These are phyloP conservation scores for Drosophila suzukii DNA, from an alignment of 1,140 invertebrate species.

Conservation along the genomic window DNA sequence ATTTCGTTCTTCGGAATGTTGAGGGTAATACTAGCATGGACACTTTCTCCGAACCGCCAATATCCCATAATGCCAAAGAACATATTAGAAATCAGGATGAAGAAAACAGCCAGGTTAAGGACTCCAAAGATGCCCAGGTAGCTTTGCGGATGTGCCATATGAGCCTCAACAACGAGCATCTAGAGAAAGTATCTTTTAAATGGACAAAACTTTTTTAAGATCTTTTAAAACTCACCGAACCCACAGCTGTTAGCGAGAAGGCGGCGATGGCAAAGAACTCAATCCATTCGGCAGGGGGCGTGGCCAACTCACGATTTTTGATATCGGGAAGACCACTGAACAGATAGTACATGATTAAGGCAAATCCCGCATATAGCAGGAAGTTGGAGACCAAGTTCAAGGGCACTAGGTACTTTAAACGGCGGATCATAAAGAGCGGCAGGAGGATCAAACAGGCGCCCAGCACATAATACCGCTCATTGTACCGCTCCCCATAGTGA, in stretches of 20 bases:
- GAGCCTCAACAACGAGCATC: constrained; percentile 69
- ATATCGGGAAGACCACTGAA: constrained; percentile 39
- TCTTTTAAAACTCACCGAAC: constrained; percentile 44
- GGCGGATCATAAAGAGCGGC: constrained; percentile 58
- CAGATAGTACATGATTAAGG: constrained; percentile 61
- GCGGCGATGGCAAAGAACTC: constrained; percentile 67
- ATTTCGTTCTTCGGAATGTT: constrained; percentile 58
- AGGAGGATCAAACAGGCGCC: constrained; percentile 42
- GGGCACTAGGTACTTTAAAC: constrained; percentile 59
- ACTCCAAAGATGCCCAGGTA: constrained; percentile 62
- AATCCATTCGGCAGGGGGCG: constrained; percentile 42
- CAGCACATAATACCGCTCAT: constrained; percentile 55
- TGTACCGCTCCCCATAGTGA: constrained; percentile 24
- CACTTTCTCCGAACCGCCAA: constrained; percentile 58
- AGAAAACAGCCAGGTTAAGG: constrained; percentile 59
- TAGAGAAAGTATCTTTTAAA: neutral
- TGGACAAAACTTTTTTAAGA: neutral
- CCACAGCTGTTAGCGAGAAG: constrained; percentile 63
- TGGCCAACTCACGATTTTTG: constrained; percentile 18
- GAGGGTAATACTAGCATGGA: constrained; percentile 60
- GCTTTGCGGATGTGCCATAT: constrained; percentile 54
- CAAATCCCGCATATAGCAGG: constrained; percentile 53
- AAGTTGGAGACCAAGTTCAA: constrained; percentile 57
- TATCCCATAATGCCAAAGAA: constrained; percentile 67
- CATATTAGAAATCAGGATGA: constrained; percentile 56